These are phyloP conservation scores for Elachura formosa DNA, from an alignment of 2,113 vertebrate genomes.

Conservation along the genomic window DNA sequence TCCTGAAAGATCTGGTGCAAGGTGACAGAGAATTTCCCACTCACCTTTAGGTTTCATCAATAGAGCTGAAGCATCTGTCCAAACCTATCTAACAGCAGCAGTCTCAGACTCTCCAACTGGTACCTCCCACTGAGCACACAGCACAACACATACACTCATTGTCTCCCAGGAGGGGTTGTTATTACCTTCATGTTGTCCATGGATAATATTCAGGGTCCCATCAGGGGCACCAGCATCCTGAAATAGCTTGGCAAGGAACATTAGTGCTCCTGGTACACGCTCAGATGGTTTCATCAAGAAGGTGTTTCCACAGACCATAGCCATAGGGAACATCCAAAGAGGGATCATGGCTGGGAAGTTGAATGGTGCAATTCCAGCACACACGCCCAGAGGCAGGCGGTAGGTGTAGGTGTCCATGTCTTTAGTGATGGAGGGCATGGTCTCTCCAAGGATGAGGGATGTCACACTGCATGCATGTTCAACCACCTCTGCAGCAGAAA, in stretches of 20 bases:
- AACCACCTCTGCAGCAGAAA: conserved; percentile 87
- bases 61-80: background rate
- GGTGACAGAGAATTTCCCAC: background rate
- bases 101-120: background rate
- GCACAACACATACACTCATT: background rate
- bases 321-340: conserved; percentile 98
- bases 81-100: background rate
- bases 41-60: background rate
- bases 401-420: conserved; percentile 97
- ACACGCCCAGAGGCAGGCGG: conserved; percentile 90
- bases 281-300: conserved; percentile 96
- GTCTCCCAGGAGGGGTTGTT: background rate
- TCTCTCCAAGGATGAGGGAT: conserved; percentile 93
- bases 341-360: conserved; percentile 99
- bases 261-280: conserved; percentile 88
- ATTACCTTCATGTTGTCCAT: conserved; percentile 89
- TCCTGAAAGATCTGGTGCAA: background rate
- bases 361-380: conserved; percentile 92
- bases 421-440: conserved; percentile 92
- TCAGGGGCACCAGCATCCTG: conserved; percentile 93
- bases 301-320: conserved; percentile 94
- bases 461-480: conserved; percentile 95
- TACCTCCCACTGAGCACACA: background rate
- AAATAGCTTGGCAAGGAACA: conserved; percentile 89
- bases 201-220: conserved; percentile 91